A percentile compares a stretch with the other conserved stretches of the same genome.
Evolutionary conservation across 53 echinoderm and acorn worm genomes (phyloP).

Genomic region (Luidia sarsii): DNA sequence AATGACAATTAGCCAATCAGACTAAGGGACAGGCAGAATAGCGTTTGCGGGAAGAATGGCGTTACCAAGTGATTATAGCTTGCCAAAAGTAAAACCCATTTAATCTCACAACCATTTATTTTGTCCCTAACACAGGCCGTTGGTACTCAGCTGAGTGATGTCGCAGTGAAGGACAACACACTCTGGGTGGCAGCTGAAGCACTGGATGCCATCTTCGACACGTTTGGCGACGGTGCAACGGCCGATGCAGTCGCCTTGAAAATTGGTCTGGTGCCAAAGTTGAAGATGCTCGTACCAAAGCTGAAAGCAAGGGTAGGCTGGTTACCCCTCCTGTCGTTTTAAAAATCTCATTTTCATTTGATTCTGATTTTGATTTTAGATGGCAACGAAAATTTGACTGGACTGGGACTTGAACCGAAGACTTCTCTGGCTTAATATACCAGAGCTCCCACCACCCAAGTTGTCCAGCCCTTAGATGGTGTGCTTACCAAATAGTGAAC

Average conservation of each 20-base stretch:
- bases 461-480: no score
- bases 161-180: constrained; percentile 84
- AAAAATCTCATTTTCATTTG: no score
- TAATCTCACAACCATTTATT: no score
- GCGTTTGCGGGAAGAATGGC: background rate
- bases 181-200: constrained; percentile 96
- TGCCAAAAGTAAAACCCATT: background rate
- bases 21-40: no score
- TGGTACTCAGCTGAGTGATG: constrained; percentile 81
- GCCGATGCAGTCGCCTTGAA: constrained; percentile 86
- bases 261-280: constrained; percentile 75
- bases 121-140: constrained; percentile 65
- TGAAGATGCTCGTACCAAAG: constrained; percentile 83
- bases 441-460: no score
- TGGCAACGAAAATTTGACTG: no score
- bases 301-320: constrained; percentile 87
- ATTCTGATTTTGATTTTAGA: no score
- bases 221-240: constrained; percentile 84
- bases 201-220: constrained; percentile 95
- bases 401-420: no score
- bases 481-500: no score
- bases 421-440: no score
- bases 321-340: background rate
- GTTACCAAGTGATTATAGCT: background rate
- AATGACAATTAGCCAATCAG: no score